Evolutionary conservation across 2,888 invertebrate species (phyloP).

Genomic region (Hypomecis punctinalis): DNA sequence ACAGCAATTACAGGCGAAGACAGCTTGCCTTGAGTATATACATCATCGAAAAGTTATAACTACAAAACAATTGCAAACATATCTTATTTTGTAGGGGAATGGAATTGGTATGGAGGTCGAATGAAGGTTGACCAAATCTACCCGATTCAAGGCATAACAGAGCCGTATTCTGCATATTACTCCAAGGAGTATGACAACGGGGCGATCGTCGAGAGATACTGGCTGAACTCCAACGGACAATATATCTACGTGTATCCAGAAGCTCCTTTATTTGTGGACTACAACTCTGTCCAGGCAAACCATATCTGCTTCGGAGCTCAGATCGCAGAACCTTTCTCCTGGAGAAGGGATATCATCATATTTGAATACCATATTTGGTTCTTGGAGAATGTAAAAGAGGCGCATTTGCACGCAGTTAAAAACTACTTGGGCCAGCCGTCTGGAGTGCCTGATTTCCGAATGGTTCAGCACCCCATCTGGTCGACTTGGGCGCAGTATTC

Average conservation of each 20-base stretch:
- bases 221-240: slow-evolving; percentile 90
- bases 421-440: slow-evolving; percentile 87
- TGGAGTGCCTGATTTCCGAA: slow-evolving; percentile 86
- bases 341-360: slow-evolving; percentile 62
- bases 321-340: slow-evolving; percentile 83
- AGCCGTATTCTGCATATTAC: slow-evolving; percentile 82
- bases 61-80: too few relatives aligned
- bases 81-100: slow-evolving; percentile 7
- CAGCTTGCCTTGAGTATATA: too few relatives aligned
- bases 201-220: slow-evolving; percentile 87
- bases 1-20: too few relatives aligned
- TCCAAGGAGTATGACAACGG: slow-evolving; percentile 81
- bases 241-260: slow-evolving; percentile 87
- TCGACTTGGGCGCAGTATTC: slow-evolving; percentile 93
- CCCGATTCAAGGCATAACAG: slow-evolving; percentile 84
- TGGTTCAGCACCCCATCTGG: slow-evolving; percentile 94
- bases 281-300: slow-evolving; percentile 82
- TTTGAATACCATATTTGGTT: slow-evolving; percentile 87
- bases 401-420: slow-evolving; percentile 86
- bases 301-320: slow-evolving; percentile 85
- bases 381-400: slow-evolving; percentile 82
- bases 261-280: slow-evolving; percentile 89
- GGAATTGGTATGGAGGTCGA: slow-evolving; percentile 89
- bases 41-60: too few relatives aligned
- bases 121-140: slow-evolving; percentile 85